phyloP scores from a whole-genome alignment of 2,113 vertebrate species.

The Oenanthe melanoleuca region DNA sequence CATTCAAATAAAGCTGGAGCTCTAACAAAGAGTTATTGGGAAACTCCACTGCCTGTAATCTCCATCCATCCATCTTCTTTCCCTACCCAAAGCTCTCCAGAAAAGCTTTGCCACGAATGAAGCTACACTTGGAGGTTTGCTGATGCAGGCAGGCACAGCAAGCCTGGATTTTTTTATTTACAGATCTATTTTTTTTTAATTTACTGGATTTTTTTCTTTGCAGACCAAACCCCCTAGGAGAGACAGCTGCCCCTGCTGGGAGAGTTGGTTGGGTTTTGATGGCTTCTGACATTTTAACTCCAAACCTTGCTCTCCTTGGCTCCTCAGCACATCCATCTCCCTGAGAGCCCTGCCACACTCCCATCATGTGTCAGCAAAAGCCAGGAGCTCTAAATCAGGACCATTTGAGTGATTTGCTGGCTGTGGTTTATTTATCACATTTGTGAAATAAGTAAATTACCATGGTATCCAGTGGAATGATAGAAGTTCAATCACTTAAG shows the following conservation, averaged over 20 bases:
- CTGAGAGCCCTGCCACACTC: not conserved
- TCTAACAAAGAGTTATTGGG: not conserved
- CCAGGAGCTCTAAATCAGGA: not conserved
- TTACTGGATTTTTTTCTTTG: too few species aligned
- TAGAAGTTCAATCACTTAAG: slow-evolving; percentile 46
- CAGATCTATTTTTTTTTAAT: too few species aligned
- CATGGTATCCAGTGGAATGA: slow-evolving; percentile 34
- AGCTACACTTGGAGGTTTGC: fast-evolving
- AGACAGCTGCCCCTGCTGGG: not conserved
- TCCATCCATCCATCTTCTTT: not conserved
- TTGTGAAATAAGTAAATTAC: slow-evolving; percentile 50
- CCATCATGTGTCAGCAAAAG: not conserved
- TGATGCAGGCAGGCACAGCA: not conserved
- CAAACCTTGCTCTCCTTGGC: not conserved
- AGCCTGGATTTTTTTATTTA: too few species aligned
- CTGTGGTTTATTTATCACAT: not conserved
- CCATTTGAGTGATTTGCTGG: not conserved
- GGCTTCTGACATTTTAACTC: not conserved
- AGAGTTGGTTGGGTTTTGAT: fast-evolving
- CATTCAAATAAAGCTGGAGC: too few species aligned
- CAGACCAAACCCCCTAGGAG: not conserved
- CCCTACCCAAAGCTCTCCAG: not conserved
- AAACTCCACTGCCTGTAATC: too few species aligned
- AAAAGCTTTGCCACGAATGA: not conserved
- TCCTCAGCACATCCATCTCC: not conserved